phyloP scores from a whole-genome alignment of 2,888 invertebrate species.

The Drosophila prolongata region DNA sequence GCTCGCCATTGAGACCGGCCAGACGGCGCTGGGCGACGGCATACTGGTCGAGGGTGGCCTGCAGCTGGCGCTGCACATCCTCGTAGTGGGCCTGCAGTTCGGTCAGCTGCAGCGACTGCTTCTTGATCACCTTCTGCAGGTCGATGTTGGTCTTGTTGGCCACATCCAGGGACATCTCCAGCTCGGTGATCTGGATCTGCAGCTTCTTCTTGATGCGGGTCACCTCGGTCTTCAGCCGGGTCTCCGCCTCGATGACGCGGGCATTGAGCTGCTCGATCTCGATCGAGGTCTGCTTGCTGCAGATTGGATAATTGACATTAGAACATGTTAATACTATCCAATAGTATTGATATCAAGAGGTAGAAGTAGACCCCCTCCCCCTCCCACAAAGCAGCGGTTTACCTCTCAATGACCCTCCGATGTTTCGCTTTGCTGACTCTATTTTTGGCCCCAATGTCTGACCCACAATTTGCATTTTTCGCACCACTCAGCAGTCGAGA shows the following conservation, averaged over 20 bases:
- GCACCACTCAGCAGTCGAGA: constrained; percentile 59
- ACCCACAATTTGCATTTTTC: constrained; percentile 67
- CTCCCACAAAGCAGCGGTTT: constrained; percentile 27
- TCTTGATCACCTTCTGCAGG: constrained; percentile 98
- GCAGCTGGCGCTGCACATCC: constrained; percentile 97
- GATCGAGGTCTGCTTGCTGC: constrained; percentile 98
- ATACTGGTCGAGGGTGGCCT: constrained; percentile 96
- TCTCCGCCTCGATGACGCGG: constrained; percentile 98
- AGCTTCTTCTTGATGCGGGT: constrained; percentile 99
- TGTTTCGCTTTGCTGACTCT: constrained; percentile 64
- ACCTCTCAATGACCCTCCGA: constrained; percentile 52
- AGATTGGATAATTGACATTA: constrained; percentile 30
- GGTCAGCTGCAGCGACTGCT: constrained; percentile 95
- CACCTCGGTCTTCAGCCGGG: constrained; percentile 97
- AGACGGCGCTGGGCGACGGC: constrained; percentile 95
- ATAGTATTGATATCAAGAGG: constrained; percentile 26
- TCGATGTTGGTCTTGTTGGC: constrained; percentile 99
- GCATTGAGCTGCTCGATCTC: constrained; percentile 98
- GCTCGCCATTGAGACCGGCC: constrained; percentile 95
- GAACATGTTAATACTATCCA: neutral
- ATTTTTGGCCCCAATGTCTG: constrained; percentile 74
- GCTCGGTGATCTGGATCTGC: constrained; percentile 98
- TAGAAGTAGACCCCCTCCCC: constrained; percentile 28
- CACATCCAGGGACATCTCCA: constrained; percentile 98
- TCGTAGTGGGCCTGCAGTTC: constrained; percentile 98